A percentile compares a stretch with the other conserved stretches of the same genome.
Evolutionary conservation across 2,113 vertebrate species (phyloP).

Genomic region (Sander lucioperca): DNA sequence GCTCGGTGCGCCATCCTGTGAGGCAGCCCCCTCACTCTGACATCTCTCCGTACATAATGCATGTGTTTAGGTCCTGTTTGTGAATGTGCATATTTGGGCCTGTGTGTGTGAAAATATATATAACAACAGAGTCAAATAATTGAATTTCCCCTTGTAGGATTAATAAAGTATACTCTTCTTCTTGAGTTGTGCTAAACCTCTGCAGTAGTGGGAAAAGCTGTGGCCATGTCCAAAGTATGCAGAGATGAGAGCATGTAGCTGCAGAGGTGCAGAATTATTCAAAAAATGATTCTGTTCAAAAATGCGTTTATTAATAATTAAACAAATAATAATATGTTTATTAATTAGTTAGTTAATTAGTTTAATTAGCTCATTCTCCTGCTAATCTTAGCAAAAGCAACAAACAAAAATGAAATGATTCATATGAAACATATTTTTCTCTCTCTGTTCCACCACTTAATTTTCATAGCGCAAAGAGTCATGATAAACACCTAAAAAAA

Average conservation of each 20-base stretch:
- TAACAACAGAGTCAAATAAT: too few relatives aligned
- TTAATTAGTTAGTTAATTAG: too few relatives aligned
- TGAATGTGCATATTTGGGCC: too few relatives aligned
- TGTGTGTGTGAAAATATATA: too few relatives aligned
- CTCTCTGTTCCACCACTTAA: neutral
- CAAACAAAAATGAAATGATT: neutral
- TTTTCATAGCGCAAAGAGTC: neutral
- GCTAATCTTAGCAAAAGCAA: neutral
- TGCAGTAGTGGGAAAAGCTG: neutral
- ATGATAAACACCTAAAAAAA: neutral
- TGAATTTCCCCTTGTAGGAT: too few relatives aligned
- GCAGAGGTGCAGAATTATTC: neutral
- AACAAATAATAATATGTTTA: too few relatives aligned
- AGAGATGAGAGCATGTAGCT: slow-evolving; percentile 16
- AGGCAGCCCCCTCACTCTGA: too few relatives aligned
- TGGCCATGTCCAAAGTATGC: slow-evolving; percentile 9
- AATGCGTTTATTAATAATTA: neutral
- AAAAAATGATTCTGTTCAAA: neutral
- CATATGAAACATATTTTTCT: neutral
- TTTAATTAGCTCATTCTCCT: too few relatives aligned
- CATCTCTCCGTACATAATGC: too few relatives aligned
- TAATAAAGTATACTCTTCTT: too few relatives aligned
- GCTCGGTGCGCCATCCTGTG: too few relatives aligned
- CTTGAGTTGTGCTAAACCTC: neutral
- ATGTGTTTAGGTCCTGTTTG: too few relatives aligned